A percentile compares a stretch with the other conserved stretches of the same genome.
phyloP scores from a whole-genome alignment of 1,140 invertebrate species.

The Cotesia typhae region DNA sequence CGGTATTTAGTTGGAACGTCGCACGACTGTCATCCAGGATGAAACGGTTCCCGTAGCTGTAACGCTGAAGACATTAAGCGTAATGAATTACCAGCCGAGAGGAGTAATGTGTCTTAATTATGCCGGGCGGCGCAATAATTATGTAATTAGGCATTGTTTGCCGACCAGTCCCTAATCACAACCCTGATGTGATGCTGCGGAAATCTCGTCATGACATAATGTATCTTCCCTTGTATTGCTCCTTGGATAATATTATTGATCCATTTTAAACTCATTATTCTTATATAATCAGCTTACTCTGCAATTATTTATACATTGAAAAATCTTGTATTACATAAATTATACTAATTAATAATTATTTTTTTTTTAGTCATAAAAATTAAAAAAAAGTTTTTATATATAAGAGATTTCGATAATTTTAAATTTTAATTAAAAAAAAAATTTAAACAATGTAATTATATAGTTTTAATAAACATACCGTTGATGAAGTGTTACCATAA shows the following conservation, averaged over 20 bases:
- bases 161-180: slow-evolving; percentile 60
- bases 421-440: too few species aligned
- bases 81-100: slow-evolving; percentile 62
- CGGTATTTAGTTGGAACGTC: slow-evolving; percentile 57
- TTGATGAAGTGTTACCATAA: slow-evolving; percentile 28
- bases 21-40: slow-evolving; percentile 58
- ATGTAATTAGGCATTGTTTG: slow-evolving; percentile 66
- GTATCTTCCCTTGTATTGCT: slow-evolving; percentile 2
- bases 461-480: background rate
- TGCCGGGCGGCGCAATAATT: slow-evolving; percentile 61
- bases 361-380: too few species aligned
- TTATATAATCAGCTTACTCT: background rate
- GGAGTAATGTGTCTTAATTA: slow-evolving; percentile 65
- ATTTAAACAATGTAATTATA: too few species aligned
- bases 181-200: slow-evolving; percentile 49
- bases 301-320: too few species aligned
- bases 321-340: too few species aligned
- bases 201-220: slow-evolving; percentile 52
- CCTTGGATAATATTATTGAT: slow-evolving; percentile 46
- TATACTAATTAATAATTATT: too few species aligned
- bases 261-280: slow-evolving; percentile 35
- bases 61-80: slow-evolving; percentile 61
- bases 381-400: too few species aligned
- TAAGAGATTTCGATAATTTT: too few species aligned
- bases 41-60: slow-evolving; percentile 43